Percentiles rank a stretch among this genome's conserved stretches.
These are phyloP conservation scores for Melanaphis sacchari DNA, from an alignment of 1,140 invertebrate genomes.

Conservation along the genomic window DNA sequence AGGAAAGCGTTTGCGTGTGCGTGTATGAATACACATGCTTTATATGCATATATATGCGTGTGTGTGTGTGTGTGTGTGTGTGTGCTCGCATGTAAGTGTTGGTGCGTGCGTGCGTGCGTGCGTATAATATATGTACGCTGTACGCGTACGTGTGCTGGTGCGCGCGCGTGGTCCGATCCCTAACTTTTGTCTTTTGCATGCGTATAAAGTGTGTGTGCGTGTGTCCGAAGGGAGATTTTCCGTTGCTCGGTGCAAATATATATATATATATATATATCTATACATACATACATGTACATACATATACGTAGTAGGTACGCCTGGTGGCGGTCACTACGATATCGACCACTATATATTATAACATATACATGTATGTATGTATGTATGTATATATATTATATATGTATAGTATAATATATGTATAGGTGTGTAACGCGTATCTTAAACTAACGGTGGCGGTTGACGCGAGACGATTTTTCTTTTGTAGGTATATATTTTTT, in stretches of 20 bases:
- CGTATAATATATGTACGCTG: background rate
- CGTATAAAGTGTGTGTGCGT: constrained; percentile 41
- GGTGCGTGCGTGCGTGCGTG: background rate
- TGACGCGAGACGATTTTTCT: background rate
- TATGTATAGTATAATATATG: background rate
- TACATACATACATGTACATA: too few species aligned
- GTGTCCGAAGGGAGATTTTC: constrained; percentile 55
- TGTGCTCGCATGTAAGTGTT: background rate
- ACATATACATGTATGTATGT: too few species aligned
- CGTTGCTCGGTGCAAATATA: constrained; percentile 46
- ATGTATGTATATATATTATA: background rate
- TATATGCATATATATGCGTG: background rate
- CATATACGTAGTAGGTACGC: background rate
- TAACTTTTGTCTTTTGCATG: constrained; percentile 58
- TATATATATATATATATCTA: too few species aligned
- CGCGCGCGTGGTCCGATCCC: constrained; percentile 45
- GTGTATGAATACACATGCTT: background rate
- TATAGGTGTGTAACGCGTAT: background rate
- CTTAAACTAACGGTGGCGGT: background rate
- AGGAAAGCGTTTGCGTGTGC: background rate
- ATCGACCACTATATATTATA: constrained; percentile 17
- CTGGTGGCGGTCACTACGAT: background rate
- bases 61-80: background rate
- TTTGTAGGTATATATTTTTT: background rate
- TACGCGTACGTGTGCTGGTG: background rate